These are phyloP conservation scores for Tinea trinotella DNA, from an alignment of 2,888 invertebrate species.

Conservation along the genomic window DNA sequence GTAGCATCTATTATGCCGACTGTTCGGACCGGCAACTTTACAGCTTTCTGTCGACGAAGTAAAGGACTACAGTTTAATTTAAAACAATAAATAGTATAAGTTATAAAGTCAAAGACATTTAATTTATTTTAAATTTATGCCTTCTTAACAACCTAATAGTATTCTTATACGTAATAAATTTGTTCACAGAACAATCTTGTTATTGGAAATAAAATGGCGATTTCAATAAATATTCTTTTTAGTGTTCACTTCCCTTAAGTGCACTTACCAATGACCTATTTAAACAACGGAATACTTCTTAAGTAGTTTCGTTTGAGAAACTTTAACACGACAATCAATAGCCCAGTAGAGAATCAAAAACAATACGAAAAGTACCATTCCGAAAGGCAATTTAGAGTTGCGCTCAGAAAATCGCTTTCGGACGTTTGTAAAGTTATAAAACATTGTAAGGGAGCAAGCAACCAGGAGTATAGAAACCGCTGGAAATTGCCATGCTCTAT, in stretches of 20 bases:
- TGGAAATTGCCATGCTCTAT: constrained; percentile 14
- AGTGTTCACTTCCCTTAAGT: background rate
- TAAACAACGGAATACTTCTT: background rate
- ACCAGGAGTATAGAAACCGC: constrained; percentile 6
- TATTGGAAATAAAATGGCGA: background rate
- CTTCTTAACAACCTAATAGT: background rate
- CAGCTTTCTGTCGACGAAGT: no score
- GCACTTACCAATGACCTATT: background rate
- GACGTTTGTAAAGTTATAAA: constrained; percentile 15
- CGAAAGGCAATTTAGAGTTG: constrained; percentile 7
- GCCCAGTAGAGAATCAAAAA: background rate
- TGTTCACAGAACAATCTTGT: background rate
- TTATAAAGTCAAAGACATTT: no score
- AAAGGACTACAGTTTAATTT: no score
- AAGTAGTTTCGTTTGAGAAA: background rate
- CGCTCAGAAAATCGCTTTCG: constrained; percentile 5
- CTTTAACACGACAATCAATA: background rate
- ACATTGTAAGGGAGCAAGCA: constrained; percentile 11
- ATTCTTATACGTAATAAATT: background rate
- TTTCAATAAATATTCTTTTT: background rate
- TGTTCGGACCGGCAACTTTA: no score
- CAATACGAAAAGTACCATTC: constrained; percentile 1
- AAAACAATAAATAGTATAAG: no score
- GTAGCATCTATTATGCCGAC: no score
- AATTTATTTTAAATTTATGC: no score